A percentile compares a stretch with the other conserved stretches of the same genome.
Evolutionary conservation across 2,797 vertebrate genomes (phyloP).

Genomic region (Cercopithecus mitis): DNA sequence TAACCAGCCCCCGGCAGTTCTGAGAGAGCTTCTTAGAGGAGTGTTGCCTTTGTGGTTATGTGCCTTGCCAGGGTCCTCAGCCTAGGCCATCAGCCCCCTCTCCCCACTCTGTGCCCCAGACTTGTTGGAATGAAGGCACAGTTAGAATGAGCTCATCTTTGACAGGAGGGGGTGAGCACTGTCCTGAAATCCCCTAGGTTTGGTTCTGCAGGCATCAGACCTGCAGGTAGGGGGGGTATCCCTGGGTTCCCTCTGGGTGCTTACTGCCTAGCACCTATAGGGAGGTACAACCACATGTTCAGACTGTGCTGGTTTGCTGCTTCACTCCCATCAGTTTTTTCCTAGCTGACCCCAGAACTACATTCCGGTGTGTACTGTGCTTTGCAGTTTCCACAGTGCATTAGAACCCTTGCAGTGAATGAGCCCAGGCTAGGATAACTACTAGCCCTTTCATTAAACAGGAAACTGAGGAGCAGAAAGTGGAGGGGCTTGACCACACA

Average conservation of each 20-base stretch:
- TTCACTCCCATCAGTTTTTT: not conserved
- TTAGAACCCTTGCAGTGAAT: not conserved
- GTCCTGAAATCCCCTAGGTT: not conserved
- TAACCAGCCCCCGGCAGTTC: not conserved
- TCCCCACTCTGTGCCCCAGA: fast-evolving
- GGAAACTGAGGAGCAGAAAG: not conserved
- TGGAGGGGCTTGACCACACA: not conserved
- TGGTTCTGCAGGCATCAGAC: not conserved
- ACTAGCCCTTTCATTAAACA: not conserved
- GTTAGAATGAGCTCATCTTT: not conserved
- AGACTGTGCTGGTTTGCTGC: not conserved
- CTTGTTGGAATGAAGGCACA: not conserved
- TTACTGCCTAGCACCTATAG: not conserved
- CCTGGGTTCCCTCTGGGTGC: not conserved
- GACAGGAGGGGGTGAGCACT: not conserved
- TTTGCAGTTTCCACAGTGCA: not conserved
- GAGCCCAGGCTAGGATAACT: not conserved
- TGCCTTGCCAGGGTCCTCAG: not conserved
- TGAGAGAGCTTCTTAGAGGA: not conserved
- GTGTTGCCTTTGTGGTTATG: not conserved
- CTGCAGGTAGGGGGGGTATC: not conserved
- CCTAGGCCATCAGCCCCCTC: fast-evolving
- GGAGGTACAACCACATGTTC: not conserved
- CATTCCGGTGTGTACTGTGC: not conserved
- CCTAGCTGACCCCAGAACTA: not conserved